phyloP scores from a whole-genome alignment of 1,140 invertebrate genomes.

The roundworm (Caenorhabditis elegans) region WBcel235 BX284603.4:9936001-9936500 shows the following conservation, averaged over 20 bases:
- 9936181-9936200: slow-evolving; percentile 84
- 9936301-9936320: slow-evolving; percentile 53
- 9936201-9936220: slow-evolving; percentile 87
- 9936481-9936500: slow-evolving; percentile 88
- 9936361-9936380: slow-evolving; percentile 68
- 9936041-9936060: slow-evolving; percentile 80
- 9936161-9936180: slow-evolving; percentile 88
- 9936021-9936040: slow-evolving; percentile 85
- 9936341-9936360: slow-evolving; percentile 51
- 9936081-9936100: slow-evolving; percentile 84
- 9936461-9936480: slow-evolving; percentile 93
- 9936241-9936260: slow-evolving; percentile 80
- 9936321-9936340: slow-evolving; percentile 50
- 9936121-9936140: slow-evolving; percentile 51
- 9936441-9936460: slow-evolving; percentile 75
- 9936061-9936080: slow-evolving; percentile 75
- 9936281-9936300: slow-evolving; percentile 68
- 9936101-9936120: slow-evolving; percentile 74
- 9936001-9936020: slow-evolving; percentile 86
- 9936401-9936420: slow-evolving; percentile 48
- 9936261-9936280: slow-evolving; percentile 87
- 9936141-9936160: slow-evolving; percentile 75
- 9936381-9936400: slow-evolving; percentile 78
- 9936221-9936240: slow-evolving; percentile 85
- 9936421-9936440: slow-evolving; percentile 45